These are phyloP conservation scores for Sphaerodactylus townsendi DNA, from an alignment of 2,113 vertebrate species.

Conservation along the genomic window DNA sequence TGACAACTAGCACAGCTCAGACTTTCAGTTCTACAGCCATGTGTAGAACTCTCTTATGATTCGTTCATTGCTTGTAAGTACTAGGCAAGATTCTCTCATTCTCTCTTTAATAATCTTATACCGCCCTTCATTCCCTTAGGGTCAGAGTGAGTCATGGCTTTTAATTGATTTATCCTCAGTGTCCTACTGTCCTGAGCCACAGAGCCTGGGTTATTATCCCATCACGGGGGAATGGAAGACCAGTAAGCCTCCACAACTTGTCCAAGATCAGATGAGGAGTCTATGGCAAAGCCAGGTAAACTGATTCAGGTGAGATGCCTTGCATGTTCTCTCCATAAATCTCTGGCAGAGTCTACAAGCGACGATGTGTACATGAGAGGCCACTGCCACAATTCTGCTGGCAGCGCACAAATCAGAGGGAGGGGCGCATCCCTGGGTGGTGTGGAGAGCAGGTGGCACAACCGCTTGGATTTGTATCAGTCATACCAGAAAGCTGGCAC, in stretches of 20 bases:
- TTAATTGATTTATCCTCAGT: slow-evolving; percentile 8
- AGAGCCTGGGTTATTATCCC: not conserved
- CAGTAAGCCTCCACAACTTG: not conserved
- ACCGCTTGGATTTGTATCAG: not conserved
- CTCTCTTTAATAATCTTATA: not conserved
- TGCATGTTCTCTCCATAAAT: not conserved
- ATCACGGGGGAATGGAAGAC: not conserved
- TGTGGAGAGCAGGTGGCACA: not conserved
- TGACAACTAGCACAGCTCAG: too few relatives aligned
- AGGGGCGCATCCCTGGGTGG: too few relatives aligned
- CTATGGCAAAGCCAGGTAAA: not conserved
- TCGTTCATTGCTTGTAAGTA: not conserved
- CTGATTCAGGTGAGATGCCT: not conserved
- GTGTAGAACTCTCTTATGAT: not conserved
- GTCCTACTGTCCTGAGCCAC: not conserved
- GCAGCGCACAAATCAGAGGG: not conserved
- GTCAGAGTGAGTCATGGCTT: slow-evolving; percentile 23
- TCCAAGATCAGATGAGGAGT: not conserved
- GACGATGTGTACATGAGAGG: not conserved
- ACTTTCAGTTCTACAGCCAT: not conserved
- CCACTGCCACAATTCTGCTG: not conserved
- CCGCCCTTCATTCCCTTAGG: slow-evolving; percentile 1
- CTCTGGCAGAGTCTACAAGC: not conserved
- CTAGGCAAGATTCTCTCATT: not conserved
- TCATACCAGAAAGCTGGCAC: not conserved